Conservation (phyloP, 1,140 invertebrate genomes). For the Drosophila virilis region DNA sequence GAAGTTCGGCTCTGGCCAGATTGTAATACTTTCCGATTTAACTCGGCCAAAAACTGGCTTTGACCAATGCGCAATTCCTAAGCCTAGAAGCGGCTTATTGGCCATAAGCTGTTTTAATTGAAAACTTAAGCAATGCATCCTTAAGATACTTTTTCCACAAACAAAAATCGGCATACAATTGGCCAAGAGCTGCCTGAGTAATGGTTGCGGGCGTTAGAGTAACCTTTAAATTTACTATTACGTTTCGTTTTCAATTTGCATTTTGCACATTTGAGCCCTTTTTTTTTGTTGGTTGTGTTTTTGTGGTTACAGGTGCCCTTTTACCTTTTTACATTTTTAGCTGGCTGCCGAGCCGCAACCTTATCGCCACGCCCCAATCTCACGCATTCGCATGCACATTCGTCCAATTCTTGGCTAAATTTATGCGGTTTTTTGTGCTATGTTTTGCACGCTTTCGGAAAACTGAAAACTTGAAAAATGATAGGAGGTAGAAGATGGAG, state of each 20-base stretch:
- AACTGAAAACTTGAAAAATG: conserved; percentile 39
- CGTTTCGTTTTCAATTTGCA: conserved; percentile 70
- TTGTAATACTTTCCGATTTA: conserved; percentile 1
- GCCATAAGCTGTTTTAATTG: conserved; percentile 62
- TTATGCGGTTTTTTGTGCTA: conserved; percentile 63
- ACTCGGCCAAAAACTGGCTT: conserved; percentile 8
- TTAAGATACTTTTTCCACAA: conserved; percentile 18
- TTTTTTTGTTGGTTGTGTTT: conserved; percentile 4
- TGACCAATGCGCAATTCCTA: conserved; percentile 9
- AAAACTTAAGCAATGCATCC: conserved; percentile 48
- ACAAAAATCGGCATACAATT: conserved; percentile 15
- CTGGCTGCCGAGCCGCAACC: conserved; percentile 29
- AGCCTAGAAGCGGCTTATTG: conserved; percentile 23
- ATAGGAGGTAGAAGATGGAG: not conserved
- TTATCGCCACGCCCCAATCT: conserved; percentile 70
- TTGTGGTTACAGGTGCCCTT: not conserved
- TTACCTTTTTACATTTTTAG: conserved; percentile 45
- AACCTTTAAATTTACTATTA: conserved; percentile 69
- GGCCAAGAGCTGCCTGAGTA: conserved; percentile 14
- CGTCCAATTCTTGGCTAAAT: conserved; percentile 61
- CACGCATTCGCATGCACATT: conserved; percentile 65
- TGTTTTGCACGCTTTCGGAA: conserved; percentile 26
- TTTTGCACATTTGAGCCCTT: conserved; percentile 47
- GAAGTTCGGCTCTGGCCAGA: conserved; percentile 8
- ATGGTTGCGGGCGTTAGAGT: conserved; percentile 5